Evolutionary conservation across 2,888 invertebrate genomes (phyloP).

Genomic region (Brachylomia viminalis): DNA sequence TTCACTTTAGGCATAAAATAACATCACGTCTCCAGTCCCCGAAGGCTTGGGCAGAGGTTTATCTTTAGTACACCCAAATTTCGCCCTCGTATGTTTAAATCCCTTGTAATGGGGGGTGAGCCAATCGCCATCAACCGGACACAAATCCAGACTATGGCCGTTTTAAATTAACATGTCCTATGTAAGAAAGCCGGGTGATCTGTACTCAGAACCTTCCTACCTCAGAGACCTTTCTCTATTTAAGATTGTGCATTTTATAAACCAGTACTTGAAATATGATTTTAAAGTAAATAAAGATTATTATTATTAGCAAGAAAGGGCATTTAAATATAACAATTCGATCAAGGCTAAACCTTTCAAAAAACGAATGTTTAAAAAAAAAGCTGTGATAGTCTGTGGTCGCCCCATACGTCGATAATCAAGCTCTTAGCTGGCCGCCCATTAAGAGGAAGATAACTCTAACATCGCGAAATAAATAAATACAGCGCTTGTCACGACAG

Average conservation of each 20-base stretch:
- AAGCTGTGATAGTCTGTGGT: conserved; percentile 46
- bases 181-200: background rate
- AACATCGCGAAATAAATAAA: conserved; percentile 77
- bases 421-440: conserved; percentile 81
- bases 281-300: background rate
- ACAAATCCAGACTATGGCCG: too few relatives aligned
- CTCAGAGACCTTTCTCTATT: background rate
- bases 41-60: too few relatives aligned
- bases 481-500: conserved; percentile 80
- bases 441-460: conserved; percentile 83
- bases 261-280: background rate
- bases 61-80: too few relatives aligned
- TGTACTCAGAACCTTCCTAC: background rate
- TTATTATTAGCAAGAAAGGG: background rate
- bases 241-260: background rate
- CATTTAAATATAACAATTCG: background rate
- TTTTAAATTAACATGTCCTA: background rate
- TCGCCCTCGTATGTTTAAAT: too few relatives aligned
- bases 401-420: conserved; percentile 70
- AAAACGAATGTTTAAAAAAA: background rate
- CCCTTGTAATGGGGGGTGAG: too few relatives aligned
- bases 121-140: too few relatives aligned
- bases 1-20: too few relatives aligned
- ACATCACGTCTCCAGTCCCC: too few relatives aligned
- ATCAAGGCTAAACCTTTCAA: background rate